Percentiles rank a stretch among this genome's conserved stretches.
These are phyloP conservation scores for Achroia grisella DNA, from an alignment of 1,140 invertebrate species.

Conservation along the genomic window DNA sequence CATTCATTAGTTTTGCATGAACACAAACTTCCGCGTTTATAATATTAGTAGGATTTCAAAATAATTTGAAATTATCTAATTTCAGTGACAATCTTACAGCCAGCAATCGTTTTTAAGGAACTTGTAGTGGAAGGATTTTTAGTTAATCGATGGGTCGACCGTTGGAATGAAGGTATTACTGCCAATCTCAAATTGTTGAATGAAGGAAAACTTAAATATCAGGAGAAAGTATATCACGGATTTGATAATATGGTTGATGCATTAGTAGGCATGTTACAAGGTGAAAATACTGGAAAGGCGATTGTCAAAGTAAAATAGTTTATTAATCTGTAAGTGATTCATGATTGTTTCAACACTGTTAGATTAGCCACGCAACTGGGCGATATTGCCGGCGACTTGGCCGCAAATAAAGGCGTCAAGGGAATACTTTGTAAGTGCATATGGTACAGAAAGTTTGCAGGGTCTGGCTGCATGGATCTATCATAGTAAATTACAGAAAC, in stretches of 20 bases:
- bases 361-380: too few species aligned
- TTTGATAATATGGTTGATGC: slow-evolving; percentile 82
- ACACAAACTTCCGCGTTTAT: too few species aligned
- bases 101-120: slow-evolving; percentile 65
- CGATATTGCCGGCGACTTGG: too few species aligned
- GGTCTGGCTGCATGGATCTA: too few species aligned
- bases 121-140: slow-evolving; percentile 80
- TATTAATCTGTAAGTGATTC: too few species aligned
- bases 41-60: too few species aligned
- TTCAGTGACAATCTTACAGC: slow-evolving; percentile 55
- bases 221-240: slow-evolving; percentile 78
- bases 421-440: too few species aligned
- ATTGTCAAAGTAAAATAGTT: slow-evolving; percentile 73
- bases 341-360: too few species aligned
- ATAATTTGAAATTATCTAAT: slow-evolving; percentile 1
- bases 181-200: slow-evolving; percentile 77
- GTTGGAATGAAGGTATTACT: slow-evolving; percentile 76
- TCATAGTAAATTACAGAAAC: too few species aligned
- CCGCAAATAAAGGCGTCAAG: too few species aligned
- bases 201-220: slow-evolving; percentile 79
- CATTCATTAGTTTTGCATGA: too few species aligned
- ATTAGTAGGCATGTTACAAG: slow-evolving; percentile 76
- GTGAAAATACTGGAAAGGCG: slow-evolving; percentile 79
- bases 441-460: too few species aligned
- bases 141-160: slow-evolving; percentile 73